These are phyloP conservation scores for Netelia inedita DNA, from an alignment of 2,888 invertebrate genomes.

Conservation along the genomic window DNA sequence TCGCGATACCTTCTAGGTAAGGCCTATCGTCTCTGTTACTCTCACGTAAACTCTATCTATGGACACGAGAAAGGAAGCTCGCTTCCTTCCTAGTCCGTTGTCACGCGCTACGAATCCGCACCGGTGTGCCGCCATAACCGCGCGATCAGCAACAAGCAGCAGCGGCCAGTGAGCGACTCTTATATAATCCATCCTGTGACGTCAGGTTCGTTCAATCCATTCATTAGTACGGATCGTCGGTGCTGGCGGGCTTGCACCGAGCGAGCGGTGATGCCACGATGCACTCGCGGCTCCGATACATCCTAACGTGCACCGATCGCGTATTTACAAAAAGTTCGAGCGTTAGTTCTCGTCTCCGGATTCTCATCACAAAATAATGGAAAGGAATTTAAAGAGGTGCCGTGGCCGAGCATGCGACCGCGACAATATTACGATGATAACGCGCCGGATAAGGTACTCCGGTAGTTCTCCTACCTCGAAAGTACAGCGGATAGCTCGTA, in stretches of 20 bases:
- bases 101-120: conserved; percentile 76
- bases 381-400: neutral
- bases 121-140: neutral
- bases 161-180: conserved; percentile 72
- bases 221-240: conserved; percentile 77
- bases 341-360: too few species aligned
- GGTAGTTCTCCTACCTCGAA: conserved; percentile 24
- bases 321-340: conserved; percentile 1
- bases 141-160: conserved; percentile 31
- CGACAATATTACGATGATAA: neutral
- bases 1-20: conserved; percentile 78
- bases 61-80: conserved; percentile 81
- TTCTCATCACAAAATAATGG: too few species aligned
- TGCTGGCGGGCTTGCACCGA: conserved; percentile 12
- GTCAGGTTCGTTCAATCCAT: conserved; percentile 83
- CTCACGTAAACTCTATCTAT: neutral
- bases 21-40: neutral
- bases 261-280: conserved; percentile 45
- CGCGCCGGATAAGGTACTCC: conserved; percentile 11
- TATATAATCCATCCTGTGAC: conserved; percentile 85
- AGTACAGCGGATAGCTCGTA: conserved; percentile 1
- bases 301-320: conserved; percentile 30
- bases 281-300: neutral
- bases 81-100: conserved; percentile 84
- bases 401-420: neutral